phyloP scores from a whole-genome alignment of 2,888 invertebrate genomes.

The Rhogogaster chlorosoma region DNA sequence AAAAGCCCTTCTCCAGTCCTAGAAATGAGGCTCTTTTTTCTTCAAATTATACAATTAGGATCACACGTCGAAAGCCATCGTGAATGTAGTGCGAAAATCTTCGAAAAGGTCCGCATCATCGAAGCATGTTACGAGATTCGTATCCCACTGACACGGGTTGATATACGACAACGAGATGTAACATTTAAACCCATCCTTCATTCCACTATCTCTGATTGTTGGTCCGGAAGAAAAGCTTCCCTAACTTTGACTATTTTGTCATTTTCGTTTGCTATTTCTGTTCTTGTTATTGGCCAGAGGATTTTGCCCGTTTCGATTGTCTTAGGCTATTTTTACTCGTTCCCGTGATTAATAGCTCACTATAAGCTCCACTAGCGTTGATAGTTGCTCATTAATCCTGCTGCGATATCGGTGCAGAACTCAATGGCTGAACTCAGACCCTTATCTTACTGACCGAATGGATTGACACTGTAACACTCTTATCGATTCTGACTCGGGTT shows the following conservation, averaged over 20 bases:
- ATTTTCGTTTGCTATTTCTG: not conserved
- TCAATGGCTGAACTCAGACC: slow-evolving; percentile 64
- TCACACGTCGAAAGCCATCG: not conserved
- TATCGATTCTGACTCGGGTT: slow-evolving; percentile 62
- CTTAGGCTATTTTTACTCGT: not conserved
- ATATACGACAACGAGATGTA: slow-evolving; percentile 15
- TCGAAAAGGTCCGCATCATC: not conserved
- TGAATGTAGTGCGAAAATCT: not conserved
- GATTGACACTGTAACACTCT: slow-evolving; percentile 71
- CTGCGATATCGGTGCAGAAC: slow-evolving; percentile 65
- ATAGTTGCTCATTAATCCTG: slow-evolving; percentile 75
- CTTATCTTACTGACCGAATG: slow-evolving; percentile 64
- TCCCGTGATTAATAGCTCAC: slow-evolving; percentile 69
- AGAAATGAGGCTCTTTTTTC: not conserved
- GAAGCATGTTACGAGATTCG: not conserved
- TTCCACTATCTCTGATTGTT: not conserved
- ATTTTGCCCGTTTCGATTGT: not conserved
- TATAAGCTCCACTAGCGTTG: slow-evolving; percentile 59
- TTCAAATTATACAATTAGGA: not conserved
- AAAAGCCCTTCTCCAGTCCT: not conserved
- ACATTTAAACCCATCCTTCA: not conserved
- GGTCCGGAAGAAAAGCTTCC: not conserved
- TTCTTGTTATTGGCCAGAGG: not conserved
- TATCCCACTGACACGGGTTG: slow-evolving; percentile 36
- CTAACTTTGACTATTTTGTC: not conserved